phyloP scores from a whole-genome alignment of 2,113 vertebrate species.

The Pelvicachromis taeniatus region DNA sequence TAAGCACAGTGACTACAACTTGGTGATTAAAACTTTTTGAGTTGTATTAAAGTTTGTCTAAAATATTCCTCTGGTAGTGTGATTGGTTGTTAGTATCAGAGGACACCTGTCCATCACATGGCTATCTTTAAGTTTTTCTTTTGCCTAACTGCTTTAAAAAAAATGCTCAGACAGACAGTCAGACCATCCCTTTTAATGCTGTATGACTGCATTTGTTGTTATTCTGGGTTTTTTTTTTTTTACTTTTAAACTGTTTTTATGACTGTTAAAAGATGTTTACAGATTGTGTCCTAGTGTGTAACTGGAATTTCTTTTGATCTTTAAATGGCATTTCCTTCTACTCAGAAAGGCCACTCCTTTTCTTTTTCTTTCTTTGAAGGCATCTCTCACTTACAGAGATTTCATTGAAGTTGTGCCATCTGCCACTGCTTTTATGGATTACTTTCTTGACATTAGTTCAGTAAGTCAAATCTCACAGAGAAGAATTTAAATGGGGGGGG shows the following conservation, averaged over 20 bases:
- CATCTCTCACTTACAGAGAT: neutral
- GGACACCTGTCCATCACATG: neutral
- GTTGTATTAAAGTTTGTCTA: neutral
- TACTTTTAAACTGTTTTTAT: neutral
- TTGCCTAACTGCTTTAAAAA: neutral
- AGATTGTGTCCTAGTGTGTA: neutral
- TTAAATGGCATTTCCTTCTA: neutral
- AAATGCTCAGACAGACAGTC: neutral
- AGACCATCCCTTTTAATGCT: neutral
- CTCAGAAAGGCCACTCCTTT: neutral
- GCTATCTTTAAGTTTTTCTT: neutral
- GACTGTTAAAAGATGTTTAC: neutral
- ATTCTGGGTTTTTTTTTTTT: neutral
- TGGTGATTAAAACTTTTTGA: neutral
- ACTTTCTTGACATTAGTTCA: neutral
- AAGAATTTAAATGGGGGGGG: neutral
- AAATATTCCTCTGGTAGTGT: neutral
- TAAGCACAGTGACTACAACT: neutral
- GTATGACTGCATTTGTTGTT: neutral
- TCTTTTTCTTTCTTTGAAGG: neutral
- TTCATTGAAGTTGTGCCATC: neutral
- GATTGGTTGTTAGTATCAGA: neutral
- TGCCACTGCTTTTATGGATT: neutral
- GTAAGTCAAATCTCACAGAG: neutral
- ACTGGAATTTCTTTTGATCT: neutral